Base-by-base conservation (phyloP, 2,888 invertebrate species). In the Brassicogethes aeneus region DNA sequence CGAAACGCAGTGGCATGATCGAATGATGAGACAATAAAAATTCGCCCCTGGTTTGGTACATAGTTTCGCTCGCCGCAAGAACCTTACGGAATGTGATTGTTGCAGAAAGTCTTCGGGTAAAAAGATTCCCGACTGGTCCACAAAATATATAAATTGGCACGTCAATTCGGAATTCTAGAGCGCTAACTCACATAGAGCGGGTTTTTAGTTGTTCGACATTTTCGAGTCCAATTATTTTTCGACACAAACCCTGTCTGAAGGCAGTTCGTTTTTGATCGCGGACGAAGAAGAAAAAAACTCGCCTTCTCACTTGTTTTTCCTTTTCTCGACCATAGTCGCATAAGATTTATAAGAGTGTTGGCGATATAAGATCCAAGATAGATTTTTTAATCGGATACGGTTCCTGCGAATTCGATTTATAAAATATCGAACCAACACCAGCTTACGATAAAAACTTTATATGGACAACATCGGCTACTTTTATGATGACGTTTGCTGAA, bases 191-290 rank as follows among this genome's bases (percentile, higher is more conserved):
- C 57, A 54, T 52, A 55, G 57, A 53, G 56, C 59, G 51, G 56
- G 57, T 61, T 61, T 61, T 60, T 60, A 58, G 51, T 51, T 46
- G 57, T 54, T 58, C 58, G 56, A 59, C 57, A 60, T 61, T 62
- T 62, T 61, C 58, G 54, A 51, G 53, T 50, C 61, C 62, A 62
- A 63, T 62, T 63, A 62, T 62, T 62, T 63, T 61, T 56, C 61
- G 56, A 60, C 61, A 60, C 61, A 61, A 57, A 55, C 57, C 51
- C 54, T 48, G 55, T 55, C 55, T 53, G 57, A 55, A 56, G 53
- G 57, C 55, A 53, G 57, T 60, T 60, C 56, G 56, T 57, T 57
- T 58, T 59, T 55, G 50, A 53, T 53, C 48, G 52, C 50, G 49
- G 23, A n/a, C n/a, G n/a, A n/a, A 23, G 23, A 23, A 7, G 5